phyloP scores from a whole-genome alignment of 1,140 invertebrate species.

The Plutomurus gul region DNA sequence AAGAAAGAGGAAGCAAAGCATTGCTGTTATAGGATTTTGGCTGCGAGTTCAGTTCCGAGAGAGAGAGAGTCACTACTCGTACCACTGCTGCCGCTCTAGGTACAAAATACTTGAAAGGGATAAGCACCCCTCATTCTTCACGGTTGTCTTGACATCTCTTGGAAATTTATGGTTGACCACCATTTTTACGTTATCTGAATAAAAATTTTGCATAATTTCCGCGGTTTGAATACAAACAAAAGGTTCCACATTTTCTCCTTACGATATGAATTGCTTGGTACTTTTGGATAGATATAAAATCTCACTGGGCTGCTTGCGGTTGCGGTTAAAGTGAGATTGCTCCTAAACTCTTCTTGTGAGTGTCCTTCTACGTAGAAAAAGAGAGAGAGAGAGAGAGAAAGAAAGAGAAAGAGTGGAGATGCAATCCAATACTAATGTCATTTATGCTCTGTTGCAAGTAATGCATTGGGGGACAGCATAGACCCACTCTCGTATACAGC shows the following conservation, averaged over 20 bases:
- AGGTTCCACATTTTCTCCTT: background rate
- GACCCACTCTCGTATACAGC: too few relatives aligned
- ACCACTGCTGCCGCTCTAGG: background rate
- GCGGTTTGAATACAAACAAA: conserved; percentile 32
- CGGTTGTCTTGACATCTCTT: conserved; percentile 33
- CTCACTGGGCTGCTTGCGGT: too few relatives aligned
- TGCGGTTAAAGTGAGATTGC: too few relatives aligned
- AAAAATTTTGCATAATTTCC: conserved; percentile 43
- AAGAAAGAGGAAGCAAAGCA: background rate
- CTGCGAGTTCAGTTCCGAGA: too few relatives aligned
- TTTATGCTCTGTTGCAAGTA: too few relatives aligned
- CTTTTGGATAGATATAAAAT: background rate
- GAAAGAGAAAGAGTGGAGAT: background rate
- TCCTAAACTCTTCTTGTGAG: too few relatives aligned
- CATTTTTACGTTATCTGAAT: conserved; percentile 29
- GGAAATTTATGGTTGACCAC: conserved; percentile 42
- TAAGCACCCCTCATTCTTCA: conserved; percentile 37
- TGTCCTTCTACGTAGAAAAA: too few relatives aligned
- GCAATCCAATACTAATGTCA: too few relatives aligned
- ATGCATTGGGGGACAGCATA: too few relatives aligned
- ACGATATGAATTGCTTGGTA: too few relatives aligned
- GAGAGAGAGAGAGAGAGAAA: background rate
- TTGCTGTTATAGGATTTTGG: background rate
- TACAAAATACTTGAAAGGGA: background rate
- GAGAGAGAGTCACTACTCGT: background rate